phyloP scores from a whole-genome alignment of 1,140 invertebrate genomes.

The Xylocopa sonorina region DNA sequence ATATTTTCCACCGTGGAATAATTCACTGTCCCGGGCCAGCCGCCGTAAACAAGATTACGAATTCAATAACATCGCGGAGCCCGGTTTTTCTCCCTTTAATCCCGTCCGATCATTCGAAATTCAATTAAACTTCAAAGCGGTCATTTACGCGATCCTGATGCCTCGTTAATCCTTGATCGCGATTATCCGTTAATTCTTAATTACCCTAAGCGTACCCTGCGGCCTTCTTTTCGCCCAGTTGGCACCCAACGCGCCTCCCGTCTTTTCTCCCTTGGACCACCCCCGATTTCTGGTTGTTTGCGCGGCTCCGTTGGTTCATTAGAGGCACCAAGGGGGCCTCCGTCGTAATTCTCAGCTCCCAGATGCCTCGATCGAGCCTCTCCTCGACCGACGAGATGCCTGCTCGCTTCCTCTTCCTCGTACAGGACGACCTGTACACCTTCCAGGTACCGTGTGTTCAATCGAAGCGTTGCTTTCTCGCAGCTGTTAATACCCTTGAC shows the following conservation, averaged over 20 bases:
- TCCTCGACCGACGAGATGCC: background rate
- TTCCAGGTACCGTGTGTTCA: background rate
- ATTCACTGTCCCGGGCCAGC: background rate
- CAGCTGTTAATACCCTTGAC: too few relatives aligned
- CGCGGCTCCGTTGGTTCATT: slow-evolving; percentile 21
- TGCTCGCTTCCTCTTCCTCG: background rate
- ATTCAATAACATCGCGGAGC: background rate
- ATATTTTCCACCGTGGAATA: background rate
- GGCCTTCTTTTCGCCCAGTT: background rate
- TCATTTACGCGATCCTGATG: background rate
- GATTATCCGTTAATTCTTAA: slow-evolving; percentile 23
- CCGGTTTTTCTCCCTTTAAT: background rate
- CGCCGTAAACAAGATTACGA: background rate
- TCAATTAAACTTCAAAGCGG: slow-evolving; percentile 30
- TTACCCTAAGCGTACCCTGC: background rate
- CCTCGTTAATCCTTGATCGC: slow-evolving; percentile 7
- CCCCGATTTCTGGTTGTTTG: slow-evolving; percentile 14
- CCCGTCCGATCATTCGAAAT: slow-evolving; percentile 13
- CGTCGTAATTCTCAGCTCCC: background rate
- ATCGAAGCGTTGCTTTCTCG: too few relatives aligned
- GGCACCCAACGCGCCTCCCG: background rate
- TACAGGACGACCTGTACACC: too few relatives aligned
- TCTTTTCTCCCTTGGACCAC: background rate
- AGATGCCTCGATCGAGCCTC: slow-evolving; percentile 1
- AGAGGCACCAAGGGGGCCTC: background rate